A percentile compares a stretch with the other conserved stretches of the same genome.
These are phyloP conservation scores for Donacobius atricapilla DNA, from an alignment of 2,113 vertebrate species.

Conservation along the genomic window DNA sequence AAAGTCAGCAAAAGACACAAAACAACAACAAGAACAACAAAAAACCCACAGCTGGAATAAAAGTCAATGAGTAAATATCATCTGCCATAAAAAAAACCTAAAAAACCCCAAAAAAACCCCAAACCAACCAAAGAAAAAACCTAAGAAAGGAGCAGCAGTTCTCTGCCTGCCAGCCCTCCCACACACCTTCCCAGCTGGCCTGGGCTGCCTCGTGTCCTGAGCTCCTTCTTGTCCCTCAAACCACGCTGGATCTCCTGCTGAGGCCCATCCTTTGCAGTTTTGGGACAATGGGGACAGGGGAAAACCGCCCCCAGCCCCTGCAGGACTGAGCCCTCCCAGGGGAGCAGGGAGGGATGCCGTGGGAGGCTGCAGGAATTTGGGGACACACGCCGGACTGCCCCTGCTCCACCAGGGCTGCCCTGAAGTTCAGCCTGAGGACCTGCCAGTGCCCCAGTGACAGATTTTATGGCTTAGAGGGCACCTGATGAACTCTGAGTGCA, in stretches of 20 bases:
- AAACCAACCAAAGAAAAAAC: no score
- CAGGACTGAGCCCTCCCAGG: background rate
- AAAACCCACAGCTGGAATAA: constrained; percentile 57
- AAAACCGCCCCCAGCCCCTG: background rate
- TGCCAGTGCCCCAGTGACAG: background rate
- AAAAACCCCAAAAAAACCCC: no score
- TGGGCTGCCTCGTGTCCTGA: background rate
- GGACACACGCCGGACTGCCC: background rate
- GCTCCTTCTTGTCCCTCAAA: background rate
- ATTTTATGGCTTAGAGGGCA: background rate
- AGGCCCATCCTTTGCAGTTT: background rate
- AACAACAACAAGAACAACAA: constrained; percentile 42
- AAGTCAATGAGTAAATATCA: constrained; percentile 54
- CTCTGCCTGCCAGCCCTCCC: background rate
- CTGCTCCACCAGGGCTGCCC: no score
- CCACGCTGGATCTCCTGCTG: background rate
- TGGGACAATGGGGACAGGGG: background rate
- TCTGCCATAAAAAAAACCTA: background rate
- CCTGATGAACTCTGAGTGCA: no score
- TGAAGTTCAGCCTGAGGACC: no score
- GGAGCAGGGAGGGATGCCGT: background rate
- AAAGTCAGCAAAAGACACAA: constrained; percentile 67
- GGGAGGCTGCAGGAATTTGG: background rate
- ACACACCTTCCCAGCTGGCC: background rate
- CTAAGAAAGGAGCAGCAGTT: background rate